Conservation (phyloP, 2,113 vertebrate species). For the Tretioscincus oriximinensis region DNA sequence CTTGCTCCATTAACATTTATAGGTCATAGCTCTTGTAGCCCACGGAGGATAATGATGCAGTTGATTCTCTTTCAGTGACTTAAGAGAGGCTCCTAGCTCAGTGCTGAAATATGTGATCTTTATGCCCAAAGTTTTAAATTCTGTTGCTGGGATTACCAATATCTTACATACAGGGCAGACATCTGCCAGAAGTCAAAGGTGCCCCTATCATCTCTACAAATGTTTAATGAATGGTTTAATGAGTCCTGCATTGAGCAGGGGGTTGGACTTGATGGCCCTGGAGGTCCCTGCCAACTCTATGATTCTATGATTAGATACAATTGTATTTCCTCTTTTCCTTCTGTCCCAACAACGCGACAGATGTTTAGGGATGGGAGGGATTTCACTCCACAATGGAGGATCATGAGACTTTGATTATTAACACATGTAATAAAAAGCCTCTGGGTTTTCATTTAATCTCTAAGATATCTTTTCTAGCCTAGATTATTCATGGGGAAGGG, state of each 20-base stretch:
- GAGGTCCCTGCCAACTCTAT: too few species aligned
- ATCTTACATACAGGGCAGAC: neutral
- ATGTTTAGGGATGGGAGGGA: neutral
- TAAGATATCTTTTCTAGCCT: too few species aligned
- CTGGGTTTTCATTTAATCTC: too few species aligned
- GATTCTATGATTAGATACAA: too few species aligned
- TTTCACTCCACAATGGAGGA: too few species aligned
- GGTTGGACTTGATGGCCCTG: too few species aligned
- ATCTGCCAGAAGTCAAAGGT: neutral
- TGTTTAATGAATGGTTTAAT: too few species aligned
- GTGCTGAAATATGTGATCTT: neutral
- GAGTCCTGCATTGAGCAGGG: too few species aligned
- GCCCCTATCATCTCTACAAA: neutral
- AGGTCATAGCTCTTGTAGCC: neutral
- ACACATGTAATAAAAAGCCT: too few species aligned
- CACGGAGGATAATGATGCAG: neutral
- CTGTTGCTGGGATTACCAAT: neutral
- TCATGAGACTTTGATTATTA: too few species aligned
- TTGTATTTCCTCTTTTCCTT: neutral
- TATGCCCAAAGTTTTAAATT: neutral
- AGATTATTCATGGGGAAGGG: too few species aligned
- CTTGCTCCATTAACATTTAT: neutral
- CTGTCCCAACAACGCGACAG: neutral
- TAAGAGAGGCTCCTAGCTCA: neutral
- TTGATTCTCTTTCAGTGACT: neutral